Evolutionary conservation across 2,797 vertebrate genomes (phyloP).

Genomic region (Caiman crocodilus): DNA sequence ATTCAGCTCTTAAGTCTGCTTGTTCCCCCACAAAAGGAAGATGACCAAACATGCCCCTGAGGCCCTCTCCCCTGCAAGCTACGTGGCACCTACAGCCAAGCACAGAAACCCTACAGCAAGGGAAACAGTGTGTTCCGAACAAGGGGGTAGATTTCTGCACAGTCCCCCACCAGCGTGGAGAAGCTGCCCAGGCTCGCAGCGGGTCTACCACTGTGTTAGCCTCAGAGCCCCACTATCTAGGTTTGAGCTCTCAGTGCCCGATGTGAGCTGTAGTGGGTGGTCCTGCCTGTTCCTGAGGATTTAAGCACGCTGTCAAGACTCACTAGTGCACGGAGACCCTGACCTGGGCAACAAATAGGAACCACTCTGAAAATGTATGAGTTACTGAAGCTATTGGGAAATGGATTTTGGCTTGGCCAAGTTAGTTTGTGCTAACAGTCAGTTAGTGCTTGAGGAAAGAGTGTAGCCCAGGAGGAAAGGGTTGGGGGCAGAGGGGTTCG

Average conservation of each 20-base stretch:
- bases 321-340: not conserved
- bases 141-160: not conserved
- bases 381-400: not conserved
- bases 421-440: not conserved
- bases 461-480: not conserved
- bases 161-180: constrained; percentile 30
- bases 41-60: constrained; percentile 51
- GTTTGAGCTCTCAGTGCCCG: fast-evolving
- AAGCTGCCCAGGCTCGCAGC: not conserved
- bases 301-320: not conserved
- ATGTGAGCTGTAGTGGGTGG: not conserved
- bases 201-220: fast-evolving
- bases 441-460: not conserved
- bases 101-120: not conserved
- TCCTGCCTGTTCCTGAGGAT: not conserved
- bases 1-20: not conserved
- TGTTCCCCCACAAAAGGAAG: constrained; percentile 44
- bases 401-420: fast-evolving
- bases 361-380: fast-evolving
- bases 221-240: not conserved
- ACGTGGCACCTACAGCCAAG: not conserved
- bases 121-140: not conserved
- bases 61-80: constrained; percentile 3
- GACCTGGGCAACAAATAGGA: not conserved
- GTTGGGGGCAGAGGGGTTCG: not conserved